Evolutionary conservation across 2,888 invertebrate genomes (phyloP), one percentile per base, ranked within the genome.

Genomic region (Campoplex capitator): DNA sequence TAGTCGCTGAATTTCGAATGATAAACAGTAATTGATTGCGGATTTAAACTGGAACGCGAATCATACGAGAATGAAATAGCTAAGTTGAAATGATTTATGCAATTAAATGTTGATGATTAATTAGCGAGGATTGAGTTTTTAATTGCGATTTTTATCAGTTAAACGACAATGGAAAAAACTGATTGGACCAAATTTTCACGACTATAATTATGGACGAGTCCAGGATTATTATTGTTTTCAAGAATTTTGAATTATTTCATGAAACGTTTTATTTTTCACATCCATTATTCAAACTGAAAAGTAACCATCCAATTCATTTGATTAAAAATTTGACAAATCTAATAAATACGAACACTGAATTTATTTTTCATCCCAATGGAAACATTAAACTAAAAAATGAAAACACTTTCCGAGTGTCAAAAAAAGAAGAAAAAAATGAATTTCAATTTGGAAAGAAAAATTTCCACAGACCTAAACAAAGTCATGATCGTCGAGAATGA

Each of bases 401-500:
- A 23, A 23, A 45, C 32, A 71, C 48, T 51, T 11, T 18, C 6
- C 18, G 11, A 74, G 16, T 77, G 18, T 4, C 38, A 70, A 45
- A 74, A 28, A 23, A 23, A 23, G 0, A 23, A 23, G 0, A 23
- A 23, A 23, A 35, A 45, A 51, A 77, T 16, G 38, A 56, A 78
- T 32, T 13, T 67, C 48, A 28, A 6, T 65, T 13, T 38, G 28
- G 23, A 81, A n/a, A 76, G 32, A 79, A 7, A 35, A 68, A 78
- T 75, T 58, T 32, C 38, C 68, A 45, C 16, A 42, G 80, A 80
- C 48, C 71, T 76, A 82, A 35, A 79, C 76, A 62, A 42, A 48
- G 48, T 62, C 76, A 51, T 86, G 51, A 78, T 77, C 77, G 76
- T 73, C 82, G 73, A 75, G 73, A 85, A 62, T 83, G 54, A 71